These are phyloP conservation scores for Serrognathus titanus DNA, from an alignment of 2,888 invertebrate species.

Conservation along the genomic window DNA sequence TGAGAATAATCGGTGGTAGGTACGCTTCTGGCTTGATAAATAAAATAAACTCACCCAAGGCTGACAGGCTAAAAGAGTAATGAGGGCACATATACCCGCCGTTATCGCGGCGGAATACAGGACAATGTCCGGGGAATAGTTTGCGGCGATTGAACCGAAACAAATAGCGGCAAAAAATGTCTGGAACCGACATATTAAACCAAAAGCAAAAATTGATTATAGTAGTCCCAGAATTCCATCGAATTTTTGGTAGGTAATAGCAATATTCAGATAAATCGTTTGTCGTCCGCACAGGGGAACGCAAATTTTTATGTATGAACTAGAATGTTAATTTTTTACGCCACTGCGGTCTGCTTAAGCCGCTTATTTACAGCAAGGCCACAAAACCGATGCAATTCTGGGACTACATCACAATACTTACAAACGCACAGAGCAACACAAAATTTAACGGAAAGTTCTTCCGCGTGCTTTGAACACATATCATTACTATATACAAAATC, in stretches of 20 bases:
- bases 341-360: too few species aligned
- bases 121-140: conserved; percentile 5
- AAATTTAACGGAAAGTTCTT: conserved; percentile 35
- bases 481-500: conserved; percentile 17
- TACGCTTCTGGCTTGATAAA: not conserved
- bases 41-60: conserved; percentile 4
- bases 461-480: conserved; percentile 28
- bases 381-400: too few species aligned
- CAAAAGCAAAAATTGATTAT: not conserved
- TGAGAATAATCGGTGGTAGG: not conserved
- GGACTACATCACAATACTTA: conserved; percentile 18
- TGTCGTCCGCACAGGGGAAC: too few species aligned
- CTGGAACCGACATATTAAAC: not conserved
- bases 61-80: conserved; percentile 12
- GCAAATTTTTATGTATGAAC: too few species aligned
- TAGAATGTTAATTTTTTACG: too few species aligned
- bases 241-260: too few species aligned
- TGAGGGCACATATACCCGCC: conserved; percentile 8
- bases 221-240: too few species aligned
- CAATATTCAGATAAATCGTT: too few species aligned
- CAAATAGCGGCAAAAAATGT: conserved; percentile 3
- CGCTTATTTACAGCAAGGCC: too few species aligned
- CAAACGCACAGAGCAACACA: conserved; percentile 25
- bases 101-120: conserved; percentile 7
- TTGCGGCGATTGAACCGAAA: conserved; percentile 9